Conservation (phyloP, 2,113 vertebrate species). For the Saguinus imperator region DNA sequence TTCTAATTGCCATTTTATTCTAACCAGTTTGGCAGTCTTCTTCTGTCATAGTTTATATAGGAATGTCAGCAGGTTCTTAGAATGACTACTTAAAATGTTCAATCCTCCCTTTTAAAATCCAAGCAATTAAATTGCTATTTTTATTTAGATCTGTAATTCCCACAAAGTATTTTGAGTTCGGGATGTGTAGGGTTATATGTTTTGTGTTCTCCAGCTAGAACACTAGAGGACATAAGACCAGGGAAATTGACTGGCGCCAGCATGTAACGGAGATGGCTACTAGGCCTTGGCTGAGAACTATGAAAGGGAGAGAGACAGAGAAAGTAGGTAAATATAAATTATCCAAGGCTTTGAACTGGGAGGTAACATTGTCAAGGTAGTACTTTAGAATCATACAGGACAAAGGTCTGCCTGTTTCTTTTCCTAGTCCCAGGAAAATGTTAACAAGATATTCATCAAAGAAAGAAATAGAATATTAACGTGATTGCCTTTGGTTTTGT, state of each 20-base stretch:
- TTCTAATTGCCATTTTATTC: not conserved
- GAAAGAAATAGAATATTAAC: not conserved
- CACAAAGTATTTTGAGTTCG: not conserved
- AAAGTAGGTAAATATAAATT: too few relatives aligned
- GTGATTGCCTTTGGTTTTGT: not conserved
- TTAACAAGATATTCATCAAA: not conserved
- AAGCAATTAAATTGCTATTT: not conserved
- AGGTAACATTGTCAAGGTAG: not conserved
- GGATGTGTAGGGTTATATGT: not conserved
- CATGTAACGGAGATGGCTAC: not conserved
- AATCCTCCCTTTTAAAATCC: not conserved
- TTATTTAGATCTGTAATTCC: not conserved
- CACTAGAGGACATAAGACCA: not conserved
- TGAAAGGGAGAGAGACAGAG: not conserved
- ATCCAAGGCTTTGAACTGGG: too few relatives aligned
- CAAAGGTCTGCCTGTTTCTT: not conserved
- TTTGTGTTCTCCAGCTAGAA: not conserved
- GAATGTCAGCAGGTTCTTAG: not conserved
- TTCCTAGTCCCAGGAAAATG: not conserved
- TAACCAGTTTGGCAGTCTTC: not conserved
- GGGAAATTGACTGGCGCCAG: not conserved
- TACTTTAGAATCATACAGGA: not conserved
- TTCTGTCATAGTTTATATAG: not conserved
- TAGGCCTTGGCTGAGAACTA: not conserved
- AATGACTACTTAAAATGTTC: not conserved